Base-by-base conservation (phyloP, 2,888 invertebrate genomes). In the Allophyes oxyacanthae region DNA sequence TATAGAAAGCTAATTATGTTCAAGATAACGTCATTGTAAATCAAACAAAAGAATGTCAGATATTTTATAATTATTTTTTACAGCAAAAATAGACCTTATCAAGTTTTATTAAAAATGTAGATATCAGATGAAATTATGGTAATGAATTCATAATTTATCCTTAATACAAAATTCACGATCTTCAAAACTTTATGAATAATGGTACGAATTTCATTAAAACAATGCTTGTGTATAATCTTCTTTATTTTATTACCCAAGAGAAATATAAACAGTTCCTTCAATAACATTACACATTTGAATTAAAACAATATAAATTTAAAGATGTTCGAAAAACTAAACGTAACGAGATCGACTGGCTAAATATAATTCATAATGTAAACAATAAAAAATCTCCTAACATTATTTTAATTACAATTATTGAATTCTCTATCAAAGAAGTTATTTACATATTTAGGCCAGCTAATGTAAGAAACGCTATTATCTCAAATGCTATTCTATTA, bases 161-260 rank as follows among this genome's bases (percentile, higher is more conserved):
- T 10, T 6, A 10, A 2, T 10, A 32, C n/a, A 32, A 32, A 32
- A 33, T 33, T 11, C 6, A 2, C 5, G 6, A 11, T n/a, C 32
- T 33, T n/a, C 11, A 13, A 6, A 11, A 11, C n/a, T 33, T 11
- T 7, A 11, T 36, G 11, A 3, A 14, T 2, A 34, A 13, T 13
- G 36, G 48, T 4, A 34, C 30, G 15, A 10, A 28, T 11, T 37
- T 53, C 38, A 74, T 30, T 50, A 50, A 75, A 71, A 73, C 58
- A 32, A 36, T 36, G 4, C 60, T 0, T 14, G 48, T 69, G 67
- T 82, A 72, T 70, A 78, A 78, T 81, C 69, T 71, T 78, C 75
- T 89, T 89, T 89, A 89, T 86, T 89, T 72, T 81, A 78, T 83
- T 85, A 83, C 81, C 76, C 70, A 82, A 86, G 85, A 82, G 71